These are phyloP conservation scores for Micrasema minimum DNA, from an alignment of 1,140 invertebrate genomes.

Conservation along the genomic window DNA sequence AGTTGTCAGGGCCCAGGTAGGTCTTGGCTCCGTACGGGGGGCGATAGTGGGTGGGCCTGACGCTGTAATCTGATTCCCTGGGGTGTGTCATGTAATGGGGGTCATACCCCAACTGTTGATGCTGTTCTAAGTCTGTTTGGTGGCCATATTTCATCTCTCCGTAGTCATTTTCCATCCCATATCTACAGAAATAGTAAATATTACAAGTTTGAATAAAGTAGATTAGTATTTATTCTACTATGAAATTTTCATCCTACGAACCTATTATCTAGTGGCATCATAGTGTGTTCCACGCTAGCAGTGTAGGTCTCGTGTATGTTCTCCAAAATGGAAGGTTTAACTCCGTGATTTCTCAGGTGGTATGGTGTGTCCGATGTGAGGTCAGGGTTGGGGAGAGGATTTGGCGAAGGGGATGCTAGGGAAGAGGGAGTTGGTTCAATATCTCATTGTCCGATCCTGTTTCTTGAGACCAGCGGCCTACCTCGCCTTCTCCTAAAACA, in stretches of 20 bases:
- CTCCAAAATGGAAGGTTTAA: conserved; percentile 70
- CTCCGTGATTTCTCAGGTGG: conserved; percentile 64
- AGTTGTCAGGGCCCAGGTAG: conserved; percentile 63
- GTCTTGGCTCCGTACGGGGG: conserved; percentile 63
- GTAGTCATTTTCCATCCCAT: conserved; percentile 62
- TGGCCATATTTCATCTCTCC: conserved; percentile 62
- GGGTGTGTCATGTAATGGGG: conserved; percentile 63
- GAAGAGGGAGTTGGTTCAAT: conserved; percentile 63
- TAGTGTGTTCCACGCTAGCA: conserved; percentile 62
- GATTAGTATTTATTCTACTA: too few relatives aligned
- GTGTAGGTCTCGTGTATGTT: conserved; percentile 67
- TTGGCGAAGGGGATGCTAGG: conserved; percentile 74
- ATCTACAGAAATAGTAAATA: conserved; percentile 55
- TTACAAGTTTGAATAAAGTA: too few relatives aligned
- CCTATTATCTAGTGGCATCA: conserved; percentile 65
- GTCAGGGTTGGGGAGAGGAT: conserved; percentile 79
- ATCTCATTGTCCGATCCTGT: conserved; percentile 81
- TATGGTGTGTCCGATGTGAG: conserved; percentile 71
- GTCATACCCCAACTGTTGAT: conserved; percentile 62
- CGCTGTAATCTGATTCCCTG: conserved; percentile 60
- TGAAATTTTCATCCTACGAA: conserved; percentile 46
- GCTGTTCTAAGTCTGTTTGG: conserved; percentile 60
- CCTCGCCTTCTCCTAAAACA: conserved; percentile 64
- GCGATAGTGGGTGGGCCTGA: conserved; percentile 51
- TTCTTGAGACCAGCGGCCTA: conserved; percentile 81